A percentile compares a stretch with the other conserved stretches of the same genome.
Conservation (phyloP, 2,888 invertebrate species). For the Chymomyza amoena region DNA sequence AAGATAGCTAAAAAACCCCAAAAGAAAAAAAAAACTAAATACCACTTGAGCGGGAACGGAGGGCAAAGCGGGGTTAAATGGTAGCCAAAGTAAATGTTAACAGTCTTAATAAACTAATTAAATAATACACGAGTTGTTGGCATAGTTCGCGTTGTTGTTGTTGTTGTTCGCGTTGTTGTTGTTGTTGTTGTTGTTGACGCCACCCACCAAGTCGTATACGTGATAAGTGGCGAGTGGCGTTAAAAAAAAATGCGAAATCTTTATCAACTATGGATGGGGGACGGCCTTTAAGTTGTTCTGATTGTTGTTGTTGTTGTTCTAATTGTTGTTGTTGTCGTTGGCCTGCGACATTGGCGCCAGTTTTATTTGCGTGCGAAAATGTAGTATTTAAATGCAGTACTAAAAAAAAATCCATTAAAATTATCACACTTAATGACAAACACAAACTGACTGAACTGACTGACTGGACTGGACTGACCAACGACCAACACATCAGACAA, state of each 20-base stretch:
- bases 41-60: constrained; percentile 6
- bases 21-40: constrained; percentile 4
- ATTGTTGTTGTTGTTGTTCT: constrained; percentile 28
- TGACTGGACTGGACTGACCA: too few relatives aligned
- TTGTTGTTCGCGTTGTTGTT: not conserved
- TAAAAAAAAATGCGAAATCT: constrained; percentile 71
- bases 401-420: not conserved
- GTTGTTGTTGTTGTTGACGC: not conserved
- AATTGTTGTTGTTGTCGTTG: constrained; percentile 17
- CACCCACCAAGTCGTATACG: constrained; percentile 68
- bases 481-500: too few relatives aligned
- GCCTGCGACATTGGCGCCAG: constrained; percentile 55
- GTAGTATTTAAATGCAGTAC: constrained; percentile 51
- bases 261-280: constrained; percentile 55
- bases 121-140: not conserved
- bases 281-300: constrained; percentile 36
- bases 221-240: constrained; percentile 71
- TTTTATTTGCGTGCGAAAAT: constrained; percentile 71
- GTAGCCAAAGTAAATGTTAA: not conserved
- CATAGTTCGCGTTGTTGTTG: not conserved
- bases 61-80: constrained; percentile 3
- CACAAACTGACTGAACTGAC: too few relatives aligned
- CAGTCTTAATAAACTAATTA: constrained; percentile 2
- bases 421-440: not conserved
- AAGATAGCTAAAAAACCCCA: constrained; percentile 11